Percentiles rank a stretch among this genome's conserved stretches.
Evolutionary conservation across 1,140 invertebrate species (phyloP).

Genomic region (Diachasma alloeum): DNA sequence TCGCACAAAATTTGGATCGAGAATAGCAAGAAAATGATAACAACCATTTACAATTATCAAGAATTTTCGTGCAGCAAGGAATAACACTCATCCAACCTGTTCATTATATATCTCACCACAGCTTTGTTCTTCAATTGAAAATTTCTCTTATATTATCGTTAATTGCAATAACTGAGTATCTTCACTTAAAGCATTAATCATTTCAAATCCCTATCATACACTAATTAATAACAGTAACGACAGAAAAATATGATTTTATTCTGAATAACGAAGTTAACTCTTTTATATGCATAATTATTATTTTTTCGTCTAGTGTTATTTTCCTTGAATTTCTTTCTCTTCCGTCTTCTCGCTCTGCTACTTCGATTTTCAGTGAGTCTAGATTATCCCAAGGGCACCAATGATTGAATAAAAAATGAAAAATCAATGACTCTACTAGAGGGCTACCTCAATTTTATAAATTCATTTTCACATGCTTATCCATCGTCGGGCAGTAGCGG

Average conservation of each 20-base stretch:
- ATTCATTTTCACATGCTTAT: no score
- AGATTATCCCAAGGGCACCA: background rate
- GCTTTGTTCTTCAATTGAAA: background rate
- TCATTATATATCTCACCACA: background rate
- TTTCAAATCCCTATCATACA: conserved; percentile 36
- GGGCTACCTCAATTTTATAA: no score
- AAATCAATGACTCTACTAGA: no score
- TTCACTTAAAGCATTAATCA: conserved; percentile 26
- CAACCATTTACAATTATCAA: no score
- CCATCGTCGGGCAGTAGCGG: no score
- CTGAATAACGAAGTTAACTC: conserved; percentile 36
- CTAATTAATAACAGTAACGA: conserved; percentile 48
- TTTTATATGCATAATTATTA: conserved; percentile 18
- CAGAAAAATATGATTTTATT: conserved; percentile 49
- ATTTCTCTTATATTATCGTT: conserved; percentile 17
- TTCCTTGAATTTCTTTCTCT: conserved; percentile 10
- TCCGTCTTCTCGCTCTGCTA: conserved; percentile 10
- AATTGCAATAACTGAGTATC: conserved; percentile 28
- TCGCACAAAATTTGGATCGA: no score
- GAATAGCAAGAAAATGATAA: no score
- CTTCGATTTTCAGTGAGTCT: background rate
- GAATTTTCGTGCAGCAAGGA: no score
- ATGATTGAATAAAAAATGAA: background rate
- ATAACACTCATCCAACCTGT: no score
- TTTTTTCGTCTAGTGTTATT: conserved; percentile 14